Evolutionary conservation across 2,113 vertebrate genomes (phyloP).

Genomic region (Erythrocercus mccallii): DNA sequence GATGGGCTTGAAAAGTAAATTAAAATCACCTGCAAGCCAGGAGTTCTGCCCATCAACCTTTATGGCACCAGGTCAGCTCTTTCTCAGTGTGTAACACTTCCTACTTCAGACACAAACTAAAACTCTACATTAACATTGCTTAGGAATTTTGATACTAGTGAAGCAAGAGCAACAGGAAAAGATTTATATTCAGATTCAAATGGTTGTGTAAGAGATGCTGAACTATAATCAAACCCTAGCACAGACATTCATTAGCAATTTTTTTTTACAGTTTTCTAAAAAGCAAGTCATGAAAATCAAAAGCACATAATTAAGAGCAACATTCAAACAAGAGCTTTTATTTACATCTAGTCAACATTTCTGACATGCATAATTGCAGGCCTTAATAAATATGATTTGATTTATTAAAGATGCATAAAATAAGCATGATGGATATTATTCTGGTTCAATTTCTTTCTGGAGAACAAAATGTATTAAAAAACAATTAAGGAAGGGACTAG

Average conservation of each 20-base stretch:
- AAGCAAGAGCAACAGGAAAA: not conserved
- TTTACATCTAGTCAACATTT: conserved; percentile 38
- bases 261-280: conserved; percentile 20
- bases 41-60: not conserved
- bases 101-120: not conserved
- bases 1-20: not conserved
- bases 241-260: conserved; percentile 30
- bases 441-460: not conserved
- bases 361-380: conserved; percentile 29
- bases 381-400: conserved; percentile 46
- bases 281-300: conserved; percentile 30
- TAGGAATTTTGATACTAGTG: not conserved
- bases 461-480: not conserved
- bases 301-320: conserved; percentile 37
- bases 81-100: not conserved
- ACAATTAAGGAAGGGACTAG: not conserved
- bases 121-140: not conserved
- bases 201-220: not conserved
- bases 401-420: conserved; percentile 29
- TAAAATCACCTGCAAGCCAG: not conserved
- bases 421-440: not conserved
- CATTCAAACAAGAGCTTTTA: not conserved
- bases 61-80: not conserved
- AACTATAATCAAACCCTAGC: not conserved
- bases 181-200: not conserved